Evolutionary conservation across 37 sponge, comb jelly and placozoan species (phyloP), one percentile per base, ranked within the genome.

Genomic region (Dysidea cf. avara): DNA sequence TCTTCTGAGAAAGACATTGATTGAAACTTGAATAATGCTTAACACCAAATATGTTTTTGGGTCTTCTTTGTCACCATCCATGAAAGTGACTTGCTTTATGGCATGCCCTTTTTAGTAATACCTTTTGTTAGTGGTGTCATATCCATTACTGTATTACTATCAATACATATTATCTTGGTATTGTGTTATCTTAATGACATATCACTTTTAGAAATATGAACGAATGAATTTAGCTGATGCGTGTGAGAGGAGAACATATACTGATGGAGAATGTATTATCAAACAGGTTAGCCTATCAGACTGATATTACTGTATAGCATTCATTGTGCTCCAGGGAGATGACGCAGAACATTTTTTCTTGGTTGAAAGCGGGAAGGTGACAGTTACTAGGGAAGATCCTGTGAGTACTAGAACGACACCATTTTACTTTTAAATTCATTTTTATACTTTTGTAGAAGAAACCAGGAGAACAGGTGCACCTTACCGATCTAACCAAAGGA

Each of bases 331-430:
- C 34, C 71, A 95, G 92, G 88, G 93, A 46, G 97, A 93, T 48
- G 57, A 58, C 11, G 93, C 97, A 21, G 78, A 76, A 26, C 63
- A 76, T 1, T 96, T 96, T 88, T 96, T 78, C 66, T 63, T 96
- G 28, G 83, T 96, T 39, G 97, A 93, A 59, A 63, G 76, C 4
- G 97, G 97, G 24, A 78, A 46, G 7, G 89, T 82, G 21, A 49
- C 40, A 1, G 83, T 96, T 30, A 82, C 79, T 2, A 68, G 75
- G 61, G 79, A 64, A 22, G 90, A 92, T 49, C 75, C 71, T 34
- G 92, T 96, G 58, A 75, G 85, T 39, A 0, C 1, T 32, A 0
- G 3, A 38, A 35, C 31, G 9, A 31, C 43, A 64, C 66, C 49
- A 69, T n/a, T 69, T 50, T 21, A 46, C 52, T 7, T 50, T 69